Conservation (phyloP, 2,797 vertebrate genomes). For the Acipenser ruthenus region DNA sequence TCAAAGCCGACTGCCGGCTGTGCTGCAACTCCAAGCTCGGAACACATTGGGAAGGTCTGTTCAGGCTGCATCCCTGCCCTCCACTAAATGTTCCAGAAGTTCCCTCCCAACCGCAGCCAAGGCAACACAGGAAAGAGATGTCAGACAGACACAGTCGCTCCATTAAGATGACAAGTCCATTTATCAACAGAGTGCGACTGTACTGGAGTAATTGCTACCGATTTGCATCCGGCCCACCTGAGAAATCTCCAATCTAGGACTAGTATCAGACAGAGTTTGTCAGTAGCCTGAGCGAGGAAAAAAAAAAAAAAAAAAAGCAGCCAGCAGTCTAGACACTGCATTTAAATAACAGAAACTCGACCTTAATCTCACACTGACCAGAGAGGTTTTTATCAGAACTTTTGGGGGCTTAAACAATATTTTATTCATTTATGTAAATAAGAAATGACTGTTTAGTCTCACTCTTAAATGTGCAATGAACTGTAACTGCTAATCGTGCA, state of each 20-base stretch:
- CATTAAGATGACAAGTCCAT: constrained; percentile 21
- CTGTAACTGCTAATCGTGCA: constrained; percentile 5
- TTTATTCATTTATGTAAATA: constrained; percentile 37
- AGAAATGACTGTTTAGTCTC: constrained; percentile 32
- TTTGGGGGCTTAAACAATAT: constrained; percentile 32
- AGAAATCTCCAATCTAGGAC: constrained; percentile 27
- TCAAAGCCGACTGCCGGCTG: background rate
- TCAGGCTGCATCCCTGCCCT: constrained; percentile 12
- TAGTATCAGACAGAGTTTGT: constrained; percentile 15
- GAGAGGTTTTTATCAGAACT: constrained; percentile 33
- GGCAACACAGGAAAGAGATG: constrained; percentile 22
- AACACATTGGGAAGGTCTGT: constrained; percentile 17
- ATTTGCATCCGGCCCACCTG: constrained; percentile 20
- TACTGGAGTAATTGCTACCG: constrained; percentile 12
- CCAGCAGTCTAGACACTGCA: constrained; percentile 50
- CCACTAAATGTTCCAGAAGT: constrained; percentile 12
- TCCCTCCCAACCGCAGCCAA: constrained; percentile 10
- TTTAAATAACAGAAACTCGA: constrained; percentile 27
- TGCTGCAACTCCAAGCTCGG: background rate
- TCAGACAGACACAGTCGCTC: constrained; percentile 19
- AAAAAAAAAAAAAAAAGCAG: constrained; percentile 18
- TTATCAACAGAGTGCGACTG: constrained; percentile 17
- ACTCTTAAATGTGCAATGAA: constrained; percentile 17
- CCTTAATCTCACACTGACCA: constrained; percentile 28
- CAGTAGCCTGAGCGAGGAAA: constrained; percentile 3